Percentiles rank a stretch among this genome's conserved stretches.
Conservation (phyloP, 2,113 vertebrate genomes). For the Cyprinodon tularosa region DNA sequence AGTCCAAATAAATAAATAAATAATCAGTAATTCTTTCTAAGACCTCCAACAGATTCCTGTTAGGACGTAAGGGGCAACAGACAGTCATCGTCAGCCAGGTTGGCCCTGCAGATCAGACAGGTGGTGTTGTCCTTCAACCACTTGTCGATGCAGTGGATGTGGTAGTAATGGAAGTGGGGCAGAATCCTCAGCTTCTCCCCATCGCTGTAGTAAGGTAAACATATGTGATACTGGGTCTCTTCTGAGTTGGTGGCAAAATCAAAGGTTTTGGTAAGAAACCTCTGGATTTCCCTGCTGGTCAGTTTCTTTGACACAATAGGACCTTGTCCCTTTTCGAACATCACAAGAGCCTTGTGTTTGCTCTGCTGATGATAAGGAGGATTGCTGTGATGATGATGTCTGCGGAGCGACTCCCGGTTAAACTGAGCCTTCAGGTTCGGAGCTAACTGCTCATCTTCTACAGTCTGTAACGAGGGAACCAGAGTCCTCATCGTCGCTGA, state of each 20-base stretch:
- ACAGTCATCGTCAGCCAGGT: too few relatives aligned
- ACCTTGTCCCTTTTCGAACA: constrained; percentile 79
- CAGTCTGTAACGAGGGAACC: constrained; percentile 69
- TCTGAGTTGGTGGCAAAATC: constrained; percentile 42
- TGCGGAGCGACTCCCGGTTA: constrained; percentile 58
- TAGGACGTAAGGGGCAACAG: too few relatives aligned
- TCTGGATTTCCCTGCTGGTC: constrained; percentile 70
- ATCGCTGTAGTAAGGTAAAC: constrained; percentile 75
- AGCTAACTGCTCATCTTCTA: constrained; percentile 77
- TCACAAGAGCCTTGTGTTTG: constrained; percentile 74
- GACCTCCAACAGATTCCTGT: too few relatives aligned
- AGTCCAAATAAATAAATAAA: too few relatives aligned
- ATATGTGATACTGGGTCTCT: constrained; percentile 81
- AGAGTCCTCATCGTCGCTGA: constrained; percentile 76
- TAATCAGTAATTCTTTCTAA: too few relatives aligned
- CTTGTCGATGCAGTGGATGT: constrained; percentile 78
- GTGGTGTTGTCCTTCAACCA: constrained; percentile 75
- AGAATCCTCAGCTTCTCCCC: constrained; percentile 79
- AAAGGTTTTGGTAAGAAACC: constrained; percentile 77
- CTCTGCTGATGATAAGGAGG: constrained; percentile 27
- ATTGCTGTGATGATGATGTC: constrained; percentile 30
- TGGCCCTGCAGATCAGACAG: too few relatives aligned
- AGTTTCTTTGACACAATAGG: constrained; percentile 70
- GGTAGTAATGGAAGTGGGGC: constrained; percentile 83
- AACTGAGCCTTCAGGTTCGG: constrained; percentile 79